Percentiles rank a stretch among this genome's conserved stretches.
Conservation (phyloP, 2,888 invertebrate species). For the Drosophila tanythrix region DNA sequence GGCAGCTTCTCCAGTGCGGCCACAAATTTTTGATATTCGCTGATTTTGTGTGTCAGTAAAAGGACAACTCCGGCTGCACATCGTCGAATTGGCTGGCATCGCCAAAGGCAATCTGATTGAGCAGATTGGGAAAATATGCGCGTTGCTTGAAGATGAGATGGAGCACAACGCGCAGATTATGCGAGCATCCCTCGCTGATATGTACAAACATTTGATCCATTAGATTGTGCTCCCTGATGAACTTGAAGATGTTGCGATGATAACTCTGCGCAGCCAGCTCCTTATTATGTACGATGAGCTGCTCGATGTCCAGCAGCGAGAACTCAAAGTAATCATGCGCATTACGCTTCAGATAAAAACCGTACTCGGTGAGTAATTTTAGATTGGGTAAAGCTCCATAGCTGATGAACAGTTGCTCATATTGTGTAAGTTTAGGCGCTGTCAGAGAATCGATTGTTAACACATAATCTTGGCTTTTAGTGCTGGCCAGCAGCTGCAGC, state of each 20-base stretch:
- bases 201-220: constrained; percentile 88
- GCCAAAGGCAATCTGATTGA: constrained; percentile 84
- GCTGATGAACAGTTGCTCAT: constrained; percentile 93
- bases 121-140: constrained; percentile 81
- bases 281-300: constrained; percentile 83
- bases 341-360: constrained; percentile 91
- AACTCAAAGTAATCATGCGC: constrained; percentile 89
- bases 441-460: constrained; percentile 57
- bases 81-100: constrained; percentile 65
- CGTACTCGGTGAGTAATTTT: constrained; percentile 94
- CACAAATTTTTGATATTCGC: constrained; percentile 72
- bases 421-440: constrained; percentile 85
- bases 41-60: constrained; percentile 76
- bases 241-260: constrained; percentile 87
- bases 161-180: constrained; percentile 86
- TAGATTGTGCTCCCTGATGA: constrained; percentile 88
- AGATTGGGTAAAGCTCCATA: constrained; percentile 94
- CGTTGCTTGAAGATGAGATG: constrained; percentile 82
- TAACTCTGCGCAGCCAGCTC: constrained; percentile 76
- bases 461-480: constrained; percentile 59
- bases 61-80: constrained; percentile 64
- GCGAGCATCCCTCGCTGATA: constrained; percentile 88
- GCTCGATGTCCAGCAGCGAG: constrained; percentile 86
- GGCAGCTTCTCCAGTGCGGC: constrained; percentile 61
- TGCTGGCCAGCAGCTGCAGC: constrained; percentile 51